Conservation (phyloP, 2,797 vertebrate species). For the Artibeus jamaicensis region DNA sequence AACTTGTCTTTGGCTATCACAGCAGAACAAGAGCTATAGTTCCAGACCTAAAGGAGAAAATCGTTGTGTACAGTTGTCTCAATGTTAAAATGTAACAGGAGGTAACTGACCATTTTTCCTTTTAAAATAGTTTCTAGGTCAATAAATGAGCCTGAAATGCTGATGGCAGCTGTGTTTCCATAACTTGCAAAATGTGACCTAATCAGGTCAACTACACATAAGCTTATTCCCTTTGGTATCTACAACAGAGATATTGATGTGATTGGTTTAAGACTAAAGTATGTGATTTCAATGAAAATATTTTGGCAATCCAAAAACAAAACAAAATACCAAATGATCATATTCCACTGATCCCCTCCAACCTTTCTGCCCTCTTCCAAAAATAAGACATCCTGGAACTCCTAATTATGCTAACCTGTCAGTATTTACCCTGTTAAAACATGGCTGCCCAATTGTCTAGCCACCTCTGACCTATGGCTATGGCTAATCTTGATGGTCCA, state of each 20-base stretch:
- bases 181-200: neutral
- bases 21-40: neutral
- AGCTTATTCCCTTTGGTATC: neutral
- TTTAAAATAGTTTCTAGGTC: neutral
- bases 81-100: neutral
- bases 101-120: neutral
- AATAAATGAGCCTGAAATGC: neutral
- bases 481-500: neutral
- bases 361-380: neutral
- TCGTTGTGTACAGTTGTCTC: neutral
- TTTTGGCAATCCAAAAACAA: neutral
- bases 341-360: neutral
- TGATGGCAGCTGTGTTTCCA: neutral
- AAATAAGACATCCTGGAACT: neutral
- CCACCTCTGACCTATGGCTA: neutral
- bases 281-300: neutral
- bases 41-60: neutral
- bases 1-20: neutral
- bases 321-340: neutral
- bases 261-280: neutral
- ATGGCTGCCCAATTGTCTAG: neutral
- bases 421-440: slow-evolving; percentile 16
- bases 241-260: neutral
- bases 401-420: neutral
- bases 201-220: neutral